A percentile compares a stretch with the other conserved stretches of the same genome.
These are phyloP conservation scores for Catocala nupta DNA, from an alignment of 2,888 invertebrate species.

Conservation along the genomic window DNA sequence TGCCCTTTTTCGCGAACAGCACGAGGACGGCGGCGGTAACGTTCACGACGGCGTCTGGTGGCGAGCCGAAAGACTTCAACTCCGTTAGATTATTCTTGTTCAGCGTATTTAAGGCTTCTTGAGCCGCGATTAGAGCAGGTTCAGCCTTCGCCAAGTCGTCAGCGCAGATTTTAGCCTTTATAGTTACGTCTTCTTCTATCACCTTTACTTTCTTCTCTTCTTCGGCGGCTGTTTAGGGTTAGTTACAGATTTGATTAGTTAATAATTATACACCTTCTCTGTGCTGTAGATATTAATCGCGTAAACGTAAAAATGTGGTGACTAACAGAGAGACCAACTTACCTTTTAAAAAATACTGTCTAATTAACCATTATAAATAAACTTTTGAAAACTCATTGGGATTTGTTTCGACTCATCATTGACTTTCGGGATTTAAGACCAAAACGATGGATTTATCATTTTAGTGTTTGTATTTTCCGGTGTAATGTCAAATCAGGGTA, in stretches of 20 bases:
- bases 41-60: constrained; percentile 95
- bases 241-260: neutral
- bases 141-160: constrained; percentile 96
- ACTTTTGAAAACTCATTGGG: too few relatives aligned
- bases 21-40: constrained; percentile 96
- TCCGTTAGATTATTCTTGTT: constrained; percentile 98
- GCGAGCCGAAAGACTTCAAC: constrained; percentile 97
- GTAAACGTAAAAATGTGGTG: too few relatives aligned
- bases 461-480: too few relatives aligned
- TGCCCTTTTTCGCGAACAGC: constrained; percentile 93
- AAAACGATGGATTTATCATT: too few relatives aligned
- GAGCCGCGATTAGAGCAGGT: constrained; percentile 95
- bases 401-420: too few relatives aligned
- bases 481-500: too few relatives aligned
- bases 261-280: neutral
- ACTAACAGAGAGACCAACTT: too few relatives aligned
- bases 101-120: constrained; percentile 96
- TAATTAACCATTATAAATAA: too few relatives aligned
- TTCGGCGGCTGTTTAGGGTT: constrained; percentile 86
- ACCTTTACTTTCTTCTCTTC: constrained; percentile 96
- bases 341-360: too few relatives aligned
- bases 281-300: neutral
- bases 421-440: too few relatives aligned
- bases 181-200: constrained; percentile 95
- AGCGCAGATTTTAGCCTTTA: constrained; percentile 94